Evolutionary conservation across 1,140 invertebrate genomes (phyloP), one percentile per base, ranked within the genome.

Genomic region (Tetraneura akinire): DNA sequence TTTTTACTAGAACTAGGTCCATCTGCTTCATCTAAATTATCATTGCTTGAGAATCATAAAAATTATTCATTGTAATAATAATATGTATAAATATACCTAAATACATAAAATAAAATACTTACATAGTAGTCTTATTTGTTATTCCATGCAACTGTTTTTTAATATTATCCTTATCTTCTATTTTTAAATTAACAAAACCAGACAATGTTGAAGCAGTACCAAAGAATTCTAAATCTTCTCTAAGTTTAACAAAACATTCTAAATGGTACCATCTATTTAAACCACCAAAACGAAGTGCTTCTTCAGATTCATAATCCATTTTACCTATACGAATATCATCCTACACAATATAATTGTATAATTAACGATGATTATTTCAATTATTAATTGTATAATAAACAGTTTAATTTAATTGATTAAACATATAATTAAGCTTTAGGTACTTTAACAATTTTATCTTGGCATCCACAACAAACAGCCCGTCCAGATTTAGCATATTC

Each of bases 401-500:
- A 26, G 21, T 55, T 23, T 11, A 23, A 26, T 11, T 55, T 3
- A 11, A 55, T 53, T 21, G 1, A 10, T n/a, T 10, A 4, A 29
- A 64, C 6, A 70, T 10, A 49, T 49, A 70, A 49, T 49, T n/a
- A n/a, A 60, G 53, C 21, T 37, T 80, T n/a, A n/a, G n/a, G n/a
- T 81, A 89, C 91, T 88, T 94, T 97, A 29, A 90, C 86, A 84
- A 99, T 98, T 84, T 92, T 94, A 81, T 91, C 90, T 82, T 95
- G 91, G 87, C 97, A 99, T 0, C 91, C 93, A 83, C 90, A 88
- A 84, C 97, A 99, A 29, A 86, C 89, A 53, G 95, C 91, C 80
- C 92, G 87, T 80, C 89, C 91, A 9, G 94, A 95, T 86, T 97
- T 97, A 0, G 97, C 91, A 87, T 98, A 97, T 84, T 98, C 95